Evolutionary conservation across 2,797 vertebrate species (phyloP).

Genomic region (Nothura maculosa): DNA sequence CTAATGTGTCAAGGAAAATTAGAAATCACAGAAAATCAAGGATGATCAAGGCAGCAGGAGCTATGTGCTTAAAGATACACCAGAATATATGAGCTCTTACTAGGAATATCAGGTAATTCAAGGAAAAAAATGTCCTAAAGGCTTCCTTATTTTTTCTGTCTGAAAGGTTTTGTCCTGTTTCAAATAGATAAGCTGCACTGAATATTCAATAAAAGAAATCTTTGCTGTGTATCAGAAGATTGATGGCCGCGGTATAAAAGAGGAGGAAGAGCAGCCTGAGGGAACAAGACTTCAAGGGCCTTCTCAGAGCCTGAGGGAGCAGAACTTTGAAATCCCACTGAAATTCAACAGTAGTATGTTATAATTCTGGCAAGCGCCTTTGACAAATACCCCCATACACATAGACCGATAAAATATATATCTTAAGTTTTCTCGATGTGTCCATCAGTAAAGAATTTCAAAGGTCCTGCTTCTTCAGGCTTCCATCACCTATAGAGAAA

Average conservation of each 20-base stretch:
- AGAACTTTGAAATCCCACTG: not conserved
- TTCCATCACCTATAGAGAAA: not conserved
- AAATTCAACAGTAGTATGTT: constrained; percentile 3
- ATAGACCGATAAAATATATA: not conserved
- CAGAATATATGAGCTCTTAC: not conserved
- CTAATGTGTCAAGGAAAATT: not conserved
- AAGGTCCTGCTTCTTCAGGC: not conserved
- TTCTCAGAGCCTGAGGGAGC: not conserved
- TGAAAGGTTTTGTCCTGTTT: not conserved
- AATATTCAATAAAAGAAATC: not conserved
- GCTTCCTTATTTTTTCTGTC: not conserved
- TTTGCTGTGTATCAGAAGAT: not conserved
- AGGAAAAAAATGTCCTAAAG: not conserved
- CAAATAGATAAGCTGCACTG: not conserved
- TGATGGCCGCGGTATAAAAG: not conserved
- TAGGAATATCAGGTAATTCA: not conserved
- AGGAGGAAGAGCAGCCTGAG: constrained; percentile 3
- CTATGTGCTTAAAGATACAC: not conserved
- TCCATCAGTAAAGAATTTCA: constrained; percentile 15
- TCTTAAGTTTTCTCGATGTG: not conserved
- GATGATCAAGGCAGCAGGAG: not conserved
- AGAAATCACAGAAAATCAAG: not conserved
- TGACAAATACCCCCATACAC: not conserved
- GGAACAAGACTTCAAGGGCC: not conserved
- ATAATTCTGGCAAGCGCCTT: not conserved